These are phyloP conservation scores for Musca domestica DNA, from an alignment of 1,140 invertebrate species.

Conservation along the genomic window DNA sequence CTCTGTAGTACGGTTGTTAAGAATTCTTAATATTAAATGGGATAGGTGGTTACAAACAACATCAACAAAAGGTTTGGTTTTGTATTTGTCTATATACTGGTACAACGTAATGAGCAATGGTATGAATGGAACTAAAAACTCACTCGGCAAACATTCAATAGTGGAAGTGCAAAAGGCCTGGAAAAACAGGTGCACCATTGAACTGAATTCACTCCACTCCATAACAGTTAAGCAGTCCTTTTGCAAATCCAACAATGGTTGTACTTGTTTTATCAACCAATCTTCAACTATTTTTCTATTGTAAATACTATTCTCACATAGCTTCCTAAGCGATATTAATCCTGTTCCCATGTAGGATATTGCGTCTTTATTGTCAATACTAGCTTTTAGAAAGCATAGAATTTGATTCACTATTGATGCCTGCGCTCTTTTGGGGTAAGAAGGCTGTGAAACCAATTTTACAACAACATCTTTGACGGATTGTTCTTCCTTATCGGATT, in stretches of 20 bases:
- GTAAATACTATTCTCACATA: conserved; percentile 32
- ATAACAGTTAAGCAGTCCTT: conserved; percentile 38
- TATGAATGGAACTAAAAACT: conserved; percentile 33
- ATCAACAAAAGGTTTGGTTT: conserved; percentile 8
- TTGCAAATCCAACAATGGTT: conserved; percentile 10
- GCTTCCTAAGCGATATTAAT: conserved; percentile 33
- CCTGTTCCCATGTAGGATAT: conserved; percentile 31
- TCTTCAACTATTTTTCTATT: conserved; percentile 30
- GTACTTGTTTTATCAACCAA: conserved; percentile 21
- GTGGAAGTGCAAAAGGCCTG: conserved; percentile 35
- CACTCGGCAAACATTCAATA: conserved; percentile 42
- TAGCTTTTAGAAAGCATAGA: conserved; percentile 31
- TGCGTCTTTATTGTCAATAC: conserved; percentile 24
- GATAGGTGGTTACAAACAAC: conserved; percentile 29
- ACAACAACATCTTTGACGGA: conserved; percentile 35
- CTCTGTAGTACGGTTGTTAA: conserved; percentile 36
- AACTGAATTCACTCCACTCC: conserved; percentile 39
- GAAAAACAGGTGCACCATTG: conserved; percentile 34
- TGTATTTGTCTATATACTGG: conserved; percentile 34
- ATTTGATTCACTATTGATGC: conserved; percentile 35
- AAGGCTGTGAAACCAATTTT: conserved; percentile 36
- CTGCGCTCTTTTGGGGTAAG: conserved; percentile 31
- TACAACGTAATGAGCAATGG: conserved; percentile 32
- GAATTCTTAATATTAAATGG: conserved; percentile 28
- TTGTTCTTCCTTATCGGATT: conserved; percentile 26